A percentile compares a stretch with the other conserved stretches of the same genome.
These are phyloP conservation scores for Pantala flavescens DNA, from an alignment of 1,140 invertebrate species.

Conservation along the genomic window DNA sequence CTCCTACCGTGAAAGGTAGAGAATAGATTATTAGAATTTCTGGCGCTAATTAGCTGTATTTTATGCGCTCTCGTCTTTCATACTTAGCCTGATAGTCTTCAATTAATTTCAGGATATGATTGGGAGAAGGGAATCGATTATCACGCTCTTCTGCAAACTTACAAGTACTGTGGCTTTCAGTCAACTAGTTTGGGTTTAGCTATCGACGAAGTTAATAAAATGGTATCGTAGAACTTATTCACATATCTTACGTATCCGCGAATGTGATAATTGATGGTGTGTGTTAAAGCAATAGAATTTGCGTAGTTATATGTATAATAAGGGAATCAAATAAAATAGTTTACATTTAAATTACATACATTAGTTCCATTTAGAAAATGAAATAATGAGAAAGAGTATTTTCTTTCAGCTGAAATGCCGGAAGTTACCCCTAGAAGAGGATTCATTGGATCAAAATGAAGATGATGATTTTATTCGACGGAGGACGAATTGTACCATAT, in stretches of 20 bases:
- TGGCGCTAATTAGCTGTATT: background rate
- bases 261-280: too few species aligned
- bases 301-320: too few species aligned
- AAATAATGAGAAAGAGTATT: too few species aligned
- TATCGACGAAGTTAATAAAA: constrained; percentile 83
- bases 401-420: constrained; percentile 41
- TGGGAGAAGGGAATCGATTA: constrained; percentile 90
- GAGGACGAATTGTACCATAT: constrained; percentile 84
- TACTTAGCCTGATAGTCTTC: background rate
- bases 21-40: background rate
- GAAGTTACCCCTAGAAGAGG: constrained; percentile 48
- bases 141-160: constrained; percentile 69
- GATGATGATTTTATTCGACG: constrained; percentile 70
- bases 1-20: constrained; percentile 49
- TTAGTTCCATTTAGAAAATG: too few species aligned
- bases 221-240: constrained; percentile 46
- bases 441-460: constrained; percentile 54
- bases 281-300: too few species aligned
- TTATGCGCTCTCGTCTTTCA: background rate
- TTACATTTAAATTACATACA: too few species aligned
- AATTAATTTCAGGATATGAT: constrained; percentile 62
- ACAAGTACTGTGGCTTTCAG: constrained; percentile 82
- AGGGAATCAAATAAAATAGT: too few species aligned
- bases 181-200: constrained; percentile 89
- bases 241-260: too few species aligned